Conservation (phyloP, 2,797 vertebrate genomes). For the Ctenochaetus hawaiiensis region DNA sequence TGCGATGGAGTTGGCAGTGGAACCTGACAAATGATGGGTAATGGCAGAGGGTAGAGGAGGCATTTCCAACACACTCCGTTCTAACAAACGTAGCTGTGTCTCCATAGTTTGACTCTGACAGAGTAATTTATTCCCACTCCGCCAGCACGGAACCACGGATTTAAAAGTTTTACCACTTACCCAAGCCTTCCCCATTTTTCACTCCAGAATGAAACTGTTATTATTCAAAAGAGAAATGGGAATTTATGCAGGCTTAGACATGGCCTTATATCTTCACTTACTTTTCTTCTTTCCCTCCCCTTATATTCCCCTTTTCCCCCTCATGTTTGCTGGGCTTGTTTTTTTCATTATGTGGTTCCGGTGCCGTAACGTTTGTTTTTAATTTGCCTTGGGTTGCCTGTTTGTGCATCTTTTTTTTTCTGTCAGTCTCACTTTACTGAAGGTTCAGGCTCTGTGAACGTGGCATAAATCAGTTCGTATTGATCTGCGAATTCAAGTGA, state of each 20-base stretch:
- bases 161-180: slow-evolving; percentile 80
- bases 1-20: slow-evolving; percentile 40
- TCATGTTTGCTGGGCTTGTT: slow-evolving; percentile 38
- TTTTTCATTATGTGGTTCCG: slow-evolving; percentile 41
- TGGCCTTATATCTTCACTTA: slow-evolving; percentile 70
- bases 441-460: neutral
- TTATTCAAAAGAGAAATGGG: slow-evolving; percentile 80
- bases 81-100: slow-evolving; percentile 66
- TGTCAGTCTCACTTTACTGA: slow-evolving; percentile 15
- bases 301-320: slow-evolving; percentile 18
- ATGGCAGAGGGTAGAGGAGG: slow-evolving; percentile 51
- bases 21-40: slow-evolving; percentile 72
- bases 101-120: slow-evolving; percentile 65
- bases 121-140: slow-evolving; percentile 79
- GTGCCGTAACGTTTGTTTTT: slow-evolving; percentile 16
- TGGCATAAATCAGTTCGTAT: slow-evolving; percentile 33
- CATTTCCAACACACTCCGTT: slow-evolving; percentile 54
- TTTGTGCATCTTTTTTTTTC: slow-evolving; percentile 3
- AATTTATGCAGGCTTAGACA: slow-evolving; percentile 80
- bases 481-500: slow-evolving; percentile 26
- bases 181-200: slow-evolving; percentile 72
- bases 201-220: slow-evolving; percentile 67
- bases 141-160: slow-evolving; percentile 67
- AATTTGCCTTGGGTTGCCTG: slow-evolving; percentile 40
- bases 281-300: slow-evolving; percentile 9